Base-by-base conservation (phyloP, 2,888 invertebrate species). In the Morinoia aosen region DNA sequence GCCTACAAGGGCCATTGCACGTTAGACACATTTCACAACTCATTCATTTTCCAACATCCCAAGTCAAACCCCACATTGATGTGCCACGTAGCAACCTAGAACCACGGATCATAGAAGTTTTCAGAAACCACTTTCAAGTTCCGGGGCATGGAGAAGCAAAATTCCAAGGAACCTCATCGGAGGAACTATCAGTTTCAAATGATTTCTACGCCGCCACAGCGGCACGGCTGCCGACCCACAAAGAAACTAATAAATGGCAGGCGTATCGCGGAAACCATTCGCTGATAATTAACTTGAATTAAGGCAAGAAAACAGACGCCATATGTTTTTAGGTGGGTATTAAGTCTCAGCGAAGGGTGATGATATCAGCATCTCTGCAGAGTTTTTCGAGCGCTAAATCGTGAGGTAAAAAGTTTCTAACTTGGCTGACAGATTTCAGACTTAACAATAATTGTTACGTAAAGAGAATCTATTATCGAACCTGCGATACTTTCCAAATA, bases 221-320 rank as follows among this genome's bases (percentile, higher is more conserved):
- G 25, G 10, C 76, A 76, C 76, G 19, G 76, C 76, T 33, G 76
- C 2, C 76, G 25, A 76, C 76, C 16, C 8, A 33, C 76, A 76
- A 76, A 76, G 76, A 76, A 76, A 76, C 76, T 76, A 76, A 76
- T 48, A 90, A 90, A 90, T 39, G 90, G 90, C 90, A 90, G 90
- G 48, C 40, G 39, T 90, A 90, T 90, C 90, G 19, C 90, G 39
- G 48, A 90, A 48, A 90, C 40, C 40, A 48, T 48, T 90, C 48
- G 12, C 39, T 16, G 90, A 90, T 90, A 40, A 90, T 90, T 90
- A 48, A 39, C 90, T 12, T 48, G 16, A 39, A 48, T 90, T 90
- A 16, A 39, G 25, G 39, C 39, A 90, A 90, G 90, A 90, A 90
- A 90, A 90, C 48, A 90, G 40, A 19, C 48, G 90, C 40, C 40